Percentiles rank a stretch among this genome's conserved stretches.
Evolutionary conservation across 2,888 invertebrate species (phyloP).

Genomic region (Brachyptera risi): DNA sequence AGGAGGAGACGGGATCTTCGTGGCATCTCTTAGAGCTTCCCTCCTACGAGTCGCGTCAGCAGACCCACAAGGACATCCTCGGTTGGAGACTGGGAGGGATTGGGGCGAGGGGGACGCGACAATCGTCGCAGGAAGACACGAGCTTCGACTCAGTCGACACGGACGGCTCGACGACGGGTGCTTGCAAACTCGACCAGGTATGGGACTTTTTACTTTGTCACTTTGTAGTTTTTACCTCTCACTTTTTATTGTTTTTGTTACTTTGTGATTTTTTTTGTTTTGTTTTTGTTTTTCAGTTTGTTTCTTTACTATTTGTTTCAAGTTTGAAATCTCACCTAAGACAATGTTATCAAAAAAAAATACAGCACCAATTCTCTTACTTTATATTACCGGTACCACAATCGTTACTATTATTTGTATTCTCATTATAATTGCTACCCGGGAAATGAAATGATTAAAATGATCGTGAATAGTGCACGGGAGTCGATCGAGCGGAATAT

Average conservation of each 20-base stretch:
- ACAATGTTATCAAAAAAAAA: too few species aligned
- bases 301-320: neutral
- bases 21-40: conserved; percentile 40
- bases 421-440: too few species aligned
- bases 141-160: conserved; percentile 48
- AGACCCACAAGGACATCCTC: conserved; percentile 45
- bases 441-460: too few species aligned
- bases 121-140: conserved; percentile 41
- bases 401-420: too few species aligned
- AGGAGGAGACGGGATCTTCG: conserved; percentile 28
- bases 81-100: conserved; percentile 39
- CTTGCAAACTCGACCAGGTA: conserved; percentile 45
- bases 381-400: too few species aligned
- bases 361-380: too few species aligned
- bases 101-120: conserved; percentile 25
- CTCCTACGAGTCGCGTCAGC: conserved; percentile 44
- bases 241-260: neutral
- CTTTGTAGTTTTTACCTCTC: neutral
- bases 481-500: too few species aligned
- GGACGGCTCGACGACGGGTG: conserved; percentile 47
- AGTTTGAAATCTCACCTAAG: too few species aligned
- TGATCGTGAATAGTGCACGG: too few species aligned
- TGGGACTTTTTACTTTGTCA: neutral
- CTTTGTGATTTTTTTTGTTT: neutral
- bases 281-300: neutral